Evolutionary conservation across 2,113 vertebrate species (phyloP).

Genomic region (Microcebus griseorufus): DNA sequence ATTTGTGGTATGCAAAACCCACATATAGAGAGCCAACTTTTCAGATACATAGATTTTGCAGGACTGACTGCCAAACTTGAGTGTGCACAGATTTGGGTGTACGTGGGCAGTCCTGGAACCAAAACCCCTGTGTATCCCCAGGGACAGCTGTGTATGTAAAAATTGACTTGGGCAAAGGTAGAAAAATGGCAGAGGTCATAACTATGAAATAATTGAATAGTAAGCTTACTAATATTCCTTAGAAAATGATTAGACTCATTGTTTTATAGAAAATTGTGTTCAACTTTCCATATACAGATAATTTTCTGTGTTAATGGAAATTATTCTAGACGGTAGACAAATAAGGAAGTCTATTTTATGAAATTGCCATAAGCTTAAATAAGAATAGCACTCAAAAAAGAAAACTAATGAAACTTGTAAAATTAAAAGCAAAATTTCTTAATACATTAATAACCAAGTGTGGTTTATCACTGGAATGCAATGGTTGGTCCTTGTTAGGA

Average conservation of each 20-base stretch:
- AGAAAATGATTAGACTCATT: neutral
- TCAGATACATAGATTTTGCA: too few relatives aligned
- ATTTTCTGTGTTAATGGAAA: neutral
- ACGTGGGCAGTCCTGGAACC: too few relatives aligned
- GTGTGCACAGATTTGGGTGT: too few relatives aligned
- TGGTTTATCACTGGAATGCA: neutral
- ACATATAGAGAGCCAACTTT: too few relatives aligned
- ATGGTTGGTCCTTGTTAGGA: neutral
- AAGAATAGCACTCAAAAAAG: neutral
- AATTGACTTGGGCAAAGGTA: neutral
- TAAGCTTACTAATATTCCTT: neutral
- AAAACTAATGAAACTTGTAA: neutral
- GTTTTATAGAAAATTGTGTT: neutral
- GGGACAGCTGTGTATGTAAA: neutral
- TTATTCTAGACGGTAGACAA: neutral
- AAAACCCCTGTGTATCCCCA: too few relatives aligned
- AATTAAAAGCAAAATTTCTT: conserved; percentile 6
- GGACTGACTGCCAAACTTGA: too few relatives aligned
- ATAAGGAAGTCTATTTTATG: neutral
- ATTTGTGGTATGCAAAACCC: too few relatives aligned
- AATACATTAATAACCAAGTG: neutral
- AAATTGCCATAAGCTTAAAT: neutral
- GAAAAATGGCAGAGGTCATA: neutral
- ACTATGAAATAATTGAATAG: neutral
- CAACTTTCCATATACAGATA: neutral